phyloP scores from a whole-genome alignment of 2,113 vertebrate species.

The Odocoileus hemionus region DNA sequence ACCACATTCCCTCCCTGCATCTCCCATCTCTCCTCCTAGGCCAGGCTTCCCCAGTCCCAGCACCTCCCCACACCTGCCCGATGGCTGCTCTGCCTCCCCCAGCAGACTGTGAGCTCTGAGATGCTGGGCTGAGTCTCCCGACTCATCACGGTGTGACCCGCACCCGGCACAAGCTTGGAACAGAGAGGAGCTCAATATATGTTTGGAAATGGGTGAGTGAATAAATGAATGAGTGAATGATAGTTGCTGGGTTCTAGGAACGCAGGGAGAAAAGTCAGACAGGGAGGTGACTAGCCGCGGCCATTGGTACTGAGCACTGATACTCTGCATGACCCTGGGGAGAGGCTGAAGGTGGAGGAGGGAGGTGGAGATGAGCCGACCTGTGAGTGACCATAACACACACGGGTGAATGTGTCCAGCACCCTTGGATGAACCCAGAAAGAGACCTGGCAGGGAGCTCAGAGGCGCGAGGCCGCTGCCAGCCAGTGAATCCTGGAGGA shows the following conservation, averaged over 20 bases:
- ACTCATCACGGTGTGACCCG: neutral
- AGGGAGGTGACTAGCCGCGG: neutral
- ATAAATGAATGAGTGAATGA: neutral
- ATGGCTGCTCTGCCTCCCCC: neutral
- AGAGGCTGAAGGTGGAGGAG: neutral
- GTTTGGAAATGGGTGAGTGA: neutral
- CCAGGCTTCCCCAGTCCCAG: neutral
- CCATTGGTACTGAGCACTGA: accelerated
- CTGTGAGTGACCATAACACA: accelerated
- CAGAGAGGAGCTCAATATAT: accelerated
- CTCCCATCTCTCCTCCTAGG: neutral
- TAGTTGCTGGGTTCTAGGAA: neutral
- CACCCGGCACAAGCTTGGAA: neutral
- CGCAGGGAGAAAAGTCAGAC: neutral
- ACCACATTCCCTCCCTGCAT: neutral
- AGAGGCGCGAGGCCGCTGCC: neutral
- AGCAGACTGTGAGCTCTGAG: neutral
- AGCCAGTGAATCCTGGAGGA: neutral
- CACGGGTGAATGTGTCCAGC: neutral
- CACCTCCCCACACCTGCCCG: neutral
- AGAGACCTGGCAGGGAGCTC: neutral
- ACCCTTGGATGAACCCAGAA: neutral
- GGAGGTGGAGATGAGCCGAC: neutral
- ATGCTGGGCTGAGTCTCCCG: neutral
- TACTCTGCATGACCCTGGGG: neutral